Evolutionary conservation across 2,113 vertebrate genomes (phyloP).

Genomic region (Ictidomys tridecemlineatus): DNA sequence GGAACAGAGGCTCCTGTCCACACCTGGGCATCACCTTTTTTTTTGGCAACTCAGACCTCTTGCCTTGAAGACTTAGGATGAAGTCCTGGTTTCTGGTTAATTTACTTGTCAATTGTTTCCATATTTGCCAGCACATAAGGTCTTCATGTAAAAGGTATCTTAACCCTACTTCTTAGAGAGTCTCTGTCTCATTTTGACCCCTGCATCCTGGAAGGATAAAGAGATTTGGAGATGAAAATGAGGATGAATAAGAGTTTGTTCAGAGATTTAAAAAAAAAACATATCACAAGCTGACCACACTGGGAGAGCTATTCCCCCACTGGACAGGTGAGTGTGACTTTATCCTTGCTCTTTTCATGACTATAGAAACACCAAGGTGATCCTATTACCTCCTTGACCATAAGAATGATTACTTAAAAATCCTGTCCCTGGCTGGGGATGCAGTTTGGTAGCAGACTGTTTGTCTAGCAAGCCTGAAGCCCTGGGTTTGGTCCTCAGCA

Average conservation of each 20-base stretch:
- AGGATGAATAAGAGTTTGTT: background rate
- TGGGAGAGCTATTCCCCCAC: background rate
- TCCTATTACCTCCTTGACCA: background rate
- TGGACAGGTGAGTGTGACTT: background rate
- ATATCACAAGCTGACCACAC: background rate
- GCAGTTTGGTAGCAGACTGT: too few relatives aligned
- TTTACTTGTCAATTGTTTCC: background rate
- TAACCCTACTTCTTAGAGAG: background rate
- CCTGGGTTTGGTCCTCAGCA: too few relatives aligned
- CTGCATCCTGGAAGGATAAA: slow-evolving; percentile 18
- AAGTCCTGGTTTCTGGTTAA: slow-evolving; percentile 10
- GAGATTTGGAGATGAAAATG: background rate
- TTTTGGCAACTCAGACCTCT: background rate
- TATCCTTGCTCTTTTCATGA: background rate
- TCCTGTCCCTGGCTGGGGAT: too few relatives aligned
- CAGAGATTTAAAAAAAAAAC: background rate
- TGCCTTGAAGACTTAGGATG: background rate
- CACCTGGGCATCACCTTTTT: background rate
- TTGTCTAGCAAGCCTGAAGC: too few relatives aligned
- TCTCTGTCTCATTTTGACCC: background rate
- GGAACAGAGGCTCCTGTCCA: background rate
- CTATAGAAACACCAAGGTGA: background rate
- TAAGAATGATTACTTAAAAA: background rate
- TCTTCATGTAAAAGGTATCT: slow-evolving; percentile 7
- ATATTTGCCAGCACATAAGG: background rate